A percentile compares a stretch with the other conserved stretches of the same genome.
These are phyloP conservation scores for Aradus depressus DNA, from an alignment of 2,888 invertebrate genomes.

Conservation along the genomic window DNA sequence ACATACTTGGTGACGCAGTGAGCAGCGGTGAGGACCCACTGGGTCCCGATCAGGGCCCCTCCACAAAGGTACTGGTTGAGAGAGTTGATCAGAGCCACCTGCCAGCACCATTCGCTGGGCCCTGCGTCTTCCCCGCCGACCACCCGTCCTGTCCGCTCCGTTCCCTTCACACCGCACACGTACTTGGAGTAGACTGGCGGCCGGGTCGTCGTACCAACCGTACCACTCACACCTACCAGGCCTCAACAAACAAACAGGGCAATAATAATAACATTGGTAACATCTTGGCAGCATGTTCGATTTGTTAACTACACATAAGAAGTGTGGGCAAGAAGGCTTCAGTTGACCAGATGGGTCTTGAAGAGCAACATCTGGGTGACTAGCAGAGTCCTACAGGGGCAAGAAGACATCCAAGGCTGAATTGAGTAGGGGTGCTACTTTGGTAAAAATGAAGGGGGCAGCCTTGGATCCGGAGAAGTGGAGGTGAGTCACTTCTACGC, in stretches of 20 bases:
- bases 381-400: no score
- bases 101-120: constrained; percentile 93
- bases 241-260: background rate
- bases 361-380: no score
- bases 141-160: constrained; percentile 43
- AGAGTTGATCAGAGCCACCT: constrained; percentile 84
- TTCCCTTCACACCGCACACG: constrained; percentile 85
- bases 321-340: no score
- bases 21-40: constrained; percentile 88
- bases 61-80: constrained; percentile 89
- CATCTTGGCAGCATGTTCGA: no score
- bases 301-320: no score
- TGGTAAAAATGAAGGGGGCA: no score
- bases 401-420: no score
- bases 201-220: constrained; percentile 44
- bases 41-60: constrained; percentile 83
- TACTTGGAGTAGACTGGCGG: constrained; percentile 65
- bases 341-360: no score
- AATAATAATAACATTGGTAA: no score
- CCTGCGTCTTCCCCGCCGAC: constrained; percentile 86
- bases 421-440: no score
- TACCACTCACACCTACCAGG: constrained; percentile 33
- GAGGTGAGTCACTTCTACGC: no score
- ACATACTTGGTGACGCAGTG: constrained; percentile 88
- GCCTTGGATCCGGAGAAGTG: no score